Base-by-base conservation (phyloP, 2,888 invertebrate genomes). In the Orgyia antiqua region DNA sequence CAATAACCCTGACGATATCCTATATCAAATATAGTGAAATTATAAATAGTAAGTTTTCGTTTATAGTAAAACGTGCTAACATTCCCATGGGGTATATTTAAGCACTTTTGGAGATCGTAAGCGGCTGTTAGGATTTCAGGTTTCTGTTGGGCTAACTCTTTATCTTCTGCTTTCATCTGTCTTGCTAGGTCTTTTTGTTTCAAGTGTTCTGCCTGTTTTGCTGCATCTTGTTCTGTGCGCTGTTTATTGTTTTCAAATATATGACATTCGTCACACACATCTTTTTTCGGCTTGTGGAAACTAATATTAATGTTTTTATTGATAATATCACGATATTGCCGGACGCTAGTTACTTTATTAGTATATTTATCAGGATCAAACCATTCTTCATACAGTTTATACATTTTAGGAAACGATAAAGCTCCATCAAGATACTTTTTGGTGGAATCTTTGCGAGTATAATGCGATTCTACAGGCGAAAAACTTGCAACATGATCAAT, bases 341-440 rank as follows among this genome's bases (percentile, higher is more conserved):
- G 26, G 30, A 23, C 10, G 9, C 39, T 37, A 5, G 23, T 10
- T 3, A 36, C 43, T 25, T 11, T 35, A 20, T 33, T 40, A 12
- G 34, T 24, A 29, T 40, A 38, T 5, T 19, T 31, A 13, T 2
- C 3, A 17, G 33, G 18, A 13, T 38, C 12, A 8, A 13, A n/a
- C 45, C 42, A 45, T n/a, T 45, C 38, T 19, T 36, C 29, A 17
- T 43, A 44, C 19, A 47, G 15, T 11, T 18, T 7, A 39, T 39
- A 43, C 36, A 44, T 39, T 11, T 34, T 43, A 11, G 6, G 24
- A 3, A 47, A 24, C 9, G 12, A 33, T 6, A 43, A 24, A 6
- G 20, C 19, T 18, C 29, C 31, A 23, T 37, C 35, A 10, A 43
- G 21, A 18, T 44, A 44, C 21, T 40, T 25, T 33, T 42, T 42